phyloP scores from a whole-genome alignment of 2,888 invertebrate species.

The Rugalucina vietnamica region DNA sequence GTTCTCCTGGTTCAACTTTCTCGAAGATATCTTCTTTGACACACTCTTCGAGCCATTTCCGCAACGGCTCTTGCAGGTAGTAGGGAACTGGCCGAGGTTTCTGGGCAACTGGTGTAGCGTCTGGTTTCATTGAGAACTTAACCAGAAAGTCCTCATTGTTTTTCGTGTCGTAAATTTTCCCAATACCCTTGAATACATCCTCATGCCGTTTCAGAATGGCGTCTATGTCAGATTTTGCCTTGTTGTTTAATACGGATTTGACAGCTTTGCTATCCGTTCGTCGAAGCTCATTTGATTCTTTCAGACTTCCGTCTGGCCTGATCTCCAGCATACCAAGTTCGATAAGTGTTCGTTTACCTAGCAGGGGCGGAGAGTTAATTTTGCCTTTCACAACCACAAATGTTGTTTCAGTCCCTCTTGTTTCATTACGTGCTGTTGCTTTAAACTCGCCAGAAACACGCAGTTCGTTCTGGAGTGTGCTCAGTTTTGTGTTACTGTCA shows the following conservation, averaged over 20 bases:
- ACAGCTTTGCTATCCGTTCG: neutral
- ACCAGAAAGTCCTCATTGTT: slow-evolving; percentile 4
- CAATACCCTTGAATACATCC: neutral
- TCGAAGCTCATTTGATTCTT: neutral
- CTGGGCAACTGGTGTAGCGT: slow-evolving; percentile 17
- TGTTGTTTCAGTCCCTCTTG: neutral
- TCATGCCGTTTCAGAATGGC: neutral
- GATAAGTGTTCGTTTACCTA: neutral
- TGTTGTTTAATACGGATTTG: neutral
- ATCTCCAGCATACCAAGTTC: neutral
- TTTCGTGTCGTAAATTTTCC: neutral
- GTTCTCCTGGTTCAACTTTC: neutral
- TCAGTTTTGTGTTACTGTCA: neutral
- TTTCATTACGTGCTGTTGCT: neutral
- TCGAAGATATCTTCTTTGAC: neutral
- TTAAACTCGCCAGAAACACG: neutral
- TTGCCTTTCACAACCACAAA: slow-evolving; percentile 17
- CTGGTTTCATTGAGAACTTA: slow-evolving; percentile 24
- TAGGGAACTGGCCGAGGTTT: slow-evolving; percentile 6
- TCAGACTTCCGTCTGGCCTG: neutral
- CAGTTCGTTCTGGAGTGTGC: neutral
- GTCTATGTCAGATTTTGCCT: neutral
- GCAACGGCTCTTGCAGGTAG: slow-evolving; percentile 21
- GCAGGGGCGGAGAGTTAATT: slow-evolving; percentile 24
- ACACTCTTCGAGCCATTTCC: slow-evolving; percentile 1